phyloP scores from a whole-genome alignment of 2,888 invertebrate species.

The Octonoba sinensis region DNA sequence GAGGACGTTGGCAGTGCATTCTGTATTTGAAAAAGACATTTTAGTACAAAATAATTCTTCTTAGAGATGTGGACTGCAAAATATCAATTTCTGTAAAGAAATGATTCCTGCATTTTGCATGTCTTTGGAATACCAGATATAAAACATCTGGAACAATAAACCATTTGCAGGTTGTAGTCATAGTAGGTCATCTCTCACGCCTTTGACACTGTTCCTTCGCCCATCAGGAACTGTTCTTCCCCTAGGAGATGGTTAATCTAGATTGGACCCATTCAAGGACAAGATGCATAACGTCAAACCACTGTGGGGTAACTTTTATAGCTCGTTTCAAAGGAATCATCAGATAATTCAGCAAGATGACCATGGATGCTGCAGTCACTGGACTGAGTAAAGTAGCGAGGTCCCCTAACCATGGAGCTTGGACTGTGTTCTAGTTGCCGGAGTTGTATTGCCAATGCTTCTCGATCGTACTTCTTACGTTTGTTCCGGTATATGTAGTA shows the following conservation, averaged over 20 bases:
- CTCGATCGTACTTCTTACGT: slow-evolving; percentile 45
- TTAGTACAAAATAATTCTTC: slow-evolving; percentile 27
- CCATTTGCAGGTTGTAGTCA: slow-evolving; percentile 20
- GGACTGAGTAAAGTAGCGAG: slow-evolving; percentile 11
- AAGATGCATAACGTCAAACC: slow-evolving; percentile 13
- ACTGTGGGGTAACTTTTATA: slow-evolving; percentile 49
- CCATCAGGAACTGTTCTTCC: too few relatives aligned
- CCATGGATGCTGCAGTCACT: slow-evolving; percentile 53
- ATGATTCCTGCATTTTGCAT: neutral
- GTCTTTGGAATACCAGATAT: slow-evolving; percentile 17
- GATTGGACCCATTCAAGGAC: slow-evolving; percentile 18
- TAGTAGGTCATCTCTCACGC: neutral
- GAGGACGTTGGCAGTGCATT: slow-evolving; percentile 29
- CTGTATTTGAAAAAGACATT: neutral
- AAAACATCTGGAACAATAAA: slow-evolving; percentile 43
- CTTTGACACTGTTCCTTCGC: neutral
- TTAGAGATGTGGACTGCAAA: slow-evolving; percentile 18
- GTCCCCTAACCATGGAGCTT: slow-evolving; percentile 54
- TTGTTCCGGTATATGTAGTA: slow-evolving; percentile 35
- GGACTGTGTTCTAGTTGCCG: slow-evolving; percentile 67
- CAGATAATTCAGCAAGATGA: slow-evolving; percentile 13
- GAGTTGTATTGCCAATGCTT: slow-evolving; percentile 65
- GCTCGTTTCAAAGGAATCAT: slow-evolving; percentile 14
- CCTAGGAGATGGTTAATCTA: too few relatives aligned
- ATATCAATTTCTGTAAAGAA: slow-evolving; percentile 8